Base-by-base conservation (phyloP, 2,797 vertebrate genomes). In the Crypturellus tataupa region DNA sequence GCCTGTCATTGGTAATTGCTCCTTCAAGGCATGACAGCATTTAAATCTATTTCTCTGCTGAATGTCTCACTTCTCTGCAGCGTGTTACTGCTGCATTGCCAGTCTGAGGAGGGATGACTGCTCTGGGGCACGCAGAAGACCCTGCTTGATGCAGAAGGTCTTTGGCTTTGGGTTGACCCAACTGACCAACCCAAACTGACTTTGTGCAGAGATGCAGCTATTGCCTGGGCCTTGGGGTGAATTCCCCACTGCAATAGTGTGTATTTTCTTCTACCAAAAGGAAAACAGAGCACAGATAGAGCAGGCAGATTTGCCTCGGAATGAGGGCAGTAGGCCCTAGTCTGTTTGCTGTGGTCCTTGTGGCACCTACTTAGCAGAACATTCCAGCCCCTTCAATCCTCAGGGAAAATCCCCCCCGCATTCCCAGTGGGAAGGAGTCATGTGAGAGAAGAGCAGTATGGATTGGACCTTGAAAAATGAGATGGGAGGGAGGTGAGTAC, bases 271-370 rank as follows among this genome's bases (percentile, higher is more conserved):
- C 31, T 44, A 15, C 16, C 19, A 51, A 49, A 84, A 29, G 31
- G 4, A 0, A 3, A 33, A n/a, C 0, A 0, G 19, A 39, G 15
- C 3, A 17, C 27, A 63, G 18, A 18, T 17, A 6, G 73, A 33
- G 27, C n/a, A 13, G 33, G 44, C 23, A 23, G 1, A 0, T 18
- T 40, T 83, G 2, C 17, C 42, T 55, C 35, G 47, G 40, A 42
- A 35, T 12, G 9, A 33, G 24, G n/a, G 27, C 35, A 27, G 8
- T 7, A 17, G 55, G 1, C 6, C 8, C 63, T 33, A 35, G 12
- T 24, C 39, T 14, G 5, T 20, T 68, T 31, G 33, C 33, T 7
- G 29, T 51, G 9, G 16, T 7, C 51, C 5, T 10, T 44, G n/a
- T 2, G 5, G 31, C 42, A 33, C 9, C 24, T 62, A 35, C 37